Percentiles rank a stretch among this genome's conserved stretches.
Evolutionary conservation across 2,113 vertebrate genomes (phyloP).

Genomic region (Cyphomyrus plagiostoma): DNA sequence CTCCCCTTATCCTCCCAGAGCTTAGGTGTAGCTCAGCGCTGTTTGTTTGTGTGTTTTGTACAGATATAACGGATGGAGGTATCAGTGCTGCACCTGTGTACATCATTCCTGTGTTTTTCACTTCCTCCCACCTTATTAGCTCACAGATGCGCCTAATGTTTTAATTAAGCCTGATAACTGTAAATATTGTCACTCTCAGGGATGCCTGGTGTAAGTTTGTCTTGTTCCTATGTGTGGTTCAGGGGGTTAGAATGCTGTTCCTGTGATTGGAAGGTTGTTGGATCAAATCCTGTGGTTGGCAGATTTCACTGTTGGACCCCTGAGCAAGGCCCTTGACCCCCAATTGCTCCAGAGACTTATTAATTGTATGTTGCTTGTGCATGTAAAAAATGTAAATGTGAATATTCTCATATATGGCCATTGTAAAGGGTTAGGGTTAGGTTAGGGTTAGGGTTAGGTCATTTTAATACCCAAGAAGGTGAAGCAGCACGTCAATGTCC

Average conservation of each 20-base stretch:
- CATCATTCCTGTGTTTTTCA: background rate
- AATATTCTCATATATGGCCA: background rate
- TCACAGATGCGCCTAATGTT: background rate
- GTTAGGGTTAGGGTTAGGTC: background rate
- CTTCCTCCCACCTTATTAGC: background rate
- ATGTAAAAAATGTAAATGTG: background rate
- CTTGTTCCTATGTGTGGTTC: background rate
- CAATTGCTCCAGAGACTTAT: background rate
- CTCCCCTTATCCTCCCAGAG: background rate
- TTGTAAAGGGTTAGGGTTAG: background rate
- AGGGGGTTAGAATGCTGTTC: background rate
- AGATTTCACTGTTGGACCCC: background rate
- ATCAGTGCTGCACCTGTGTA: background rate
- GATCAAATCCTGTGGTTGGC: background rate
- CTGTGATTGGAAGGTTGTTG: background rate
- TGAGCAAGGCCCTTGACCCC: background rate
- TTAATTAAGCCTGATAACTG: background rate
- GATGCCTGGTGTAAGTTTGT: background rate
- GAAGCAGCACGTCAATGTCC: background rate
- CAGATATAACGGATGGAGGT: conserved; percentile 5
- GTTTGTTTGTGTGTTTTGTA: background rate
- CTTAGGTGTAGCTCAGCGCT: background rate
- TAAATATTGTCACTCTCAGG: background rate
- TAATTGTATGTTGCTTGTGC: background rate
- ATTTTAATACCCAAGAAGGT: background rate